These are phyloP conservation scores for Peromyscus leucopus DNA, from an alignment of 2,113 vertebrate genomes.

Conservation along the genomic window DNA sequence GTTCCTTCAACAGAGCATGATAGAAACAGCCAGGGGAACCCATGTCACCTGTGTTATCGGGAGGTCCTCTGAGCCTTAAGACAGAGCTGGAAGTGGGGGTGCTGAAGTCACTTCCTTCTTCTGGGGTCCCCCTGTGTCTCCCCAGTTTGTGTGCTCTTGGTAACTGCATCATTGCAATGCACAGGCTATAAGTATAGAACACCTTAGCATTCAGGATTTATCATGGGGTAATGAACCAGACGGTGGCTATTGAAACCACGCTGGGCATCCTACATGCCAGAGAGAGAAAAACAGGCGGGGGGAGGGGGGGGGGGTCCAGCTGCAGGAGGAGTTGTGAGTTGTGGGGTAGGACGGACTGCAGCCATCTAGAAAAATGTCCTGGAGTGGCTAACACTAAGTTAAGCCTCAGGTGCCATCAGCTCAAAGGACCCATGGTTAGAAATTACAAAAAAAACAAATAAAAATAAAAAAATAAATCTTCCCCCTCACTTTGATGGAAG, in stretches of 20 bases:
- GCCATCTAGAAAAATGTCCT: too few relatives aligned
- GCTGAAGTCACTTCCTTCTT: neutral
- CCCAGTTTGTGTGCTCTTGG: neutral
- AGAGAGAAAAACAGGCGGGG: neutral
- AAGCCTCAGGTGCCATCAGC: neutral
- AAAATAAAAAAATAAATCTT: too few relatives aligned
- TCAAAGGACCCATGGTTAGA: too few relatives aligned
- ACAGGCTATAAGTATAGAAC: neutral
- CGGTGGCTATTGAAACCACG: neutral
- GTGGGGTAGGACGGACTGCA: fast-evolving
- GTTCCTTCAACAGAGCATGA: neutral
- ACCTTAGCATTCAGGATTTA: neutral
- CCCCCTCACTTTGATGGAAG: too few relatives aligned
- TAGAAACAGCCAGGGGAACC: neutral
- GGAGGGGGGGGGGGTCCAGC: neutral
- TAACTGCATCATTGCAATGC: neutral
- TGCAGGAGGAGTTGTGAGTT: too few relatives aligned
- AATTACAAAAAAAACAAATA: too few relatives aligned
- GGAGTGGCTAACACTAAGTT: neutral
- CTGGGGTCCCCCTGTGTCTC: neutral
- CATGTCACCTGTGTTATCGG: neutral
- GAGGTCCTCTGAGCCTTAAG: neutral
- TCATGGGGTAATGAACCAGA: neutral
- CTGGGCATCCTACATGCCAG: fast-evolving
- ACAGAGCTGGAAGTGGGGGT: neutral